Conservation (phyloP, 1,140 invertebrate species). For the Cyphomyrmex costatus region DNA sequence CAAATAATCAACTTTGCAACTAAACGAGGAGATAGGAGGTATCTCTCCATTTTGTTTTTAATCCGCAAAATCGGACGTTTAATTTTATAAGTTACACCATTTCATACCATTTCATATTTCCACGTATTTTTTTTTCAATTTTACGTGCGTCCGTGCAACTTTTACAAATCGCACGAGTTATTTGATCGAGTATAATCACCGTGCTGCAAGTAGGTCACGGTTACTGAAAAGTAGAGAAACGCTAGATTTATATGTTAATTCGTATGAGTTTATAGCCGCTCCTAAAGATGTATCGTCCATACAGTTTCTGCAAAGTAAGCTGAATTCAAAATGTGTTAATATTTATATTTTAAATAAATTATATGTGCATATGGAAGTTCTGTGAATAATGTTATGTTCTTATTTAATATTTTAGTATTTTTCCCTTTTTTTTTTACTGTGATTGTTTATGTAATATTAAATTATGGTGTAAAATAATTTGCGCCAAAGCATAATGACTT, state of each 20-base stretch:
- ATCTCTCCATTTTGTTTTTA: conserved; percentile 1
- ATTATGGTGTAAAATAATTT: no score
- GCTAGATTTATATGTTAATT: conserved; percentile 54
- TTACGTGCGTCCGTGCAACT: neutral
- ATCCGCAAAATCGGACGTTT: neutral
- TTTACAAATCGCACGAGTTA: neutral
- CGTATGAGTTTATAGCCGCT: conserved; percentile 52
- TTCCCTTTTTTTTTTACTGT: no score
- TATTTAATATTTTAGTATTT: no score
- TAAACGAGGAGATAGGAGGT: neutral
- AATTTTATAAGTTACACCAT: neutral
- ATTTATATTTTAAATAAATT: no score
- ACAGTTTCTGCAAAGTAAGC: no score
- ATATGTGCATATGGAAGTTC: no score
- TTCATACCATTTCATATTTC: neutral
- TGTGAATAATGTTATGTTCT: no score
- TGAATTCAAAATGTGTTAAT: no score
- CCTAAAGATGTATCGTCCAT: neutral
- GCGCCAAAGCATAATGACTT: no score
- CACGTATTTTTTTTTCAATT: conserved; percentile 7
- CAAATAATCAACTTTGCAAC: conserved; percentile 30
- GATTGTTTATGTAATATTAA: no score
- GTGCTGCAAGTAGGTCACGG: neutral
- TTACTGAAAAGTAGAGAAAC: neutral
- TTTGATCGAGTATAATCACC: conserved; percentile 33